Conservation (phyloP, 2,113 vertebrate species). For the Manacus vitellinus region DNA sequence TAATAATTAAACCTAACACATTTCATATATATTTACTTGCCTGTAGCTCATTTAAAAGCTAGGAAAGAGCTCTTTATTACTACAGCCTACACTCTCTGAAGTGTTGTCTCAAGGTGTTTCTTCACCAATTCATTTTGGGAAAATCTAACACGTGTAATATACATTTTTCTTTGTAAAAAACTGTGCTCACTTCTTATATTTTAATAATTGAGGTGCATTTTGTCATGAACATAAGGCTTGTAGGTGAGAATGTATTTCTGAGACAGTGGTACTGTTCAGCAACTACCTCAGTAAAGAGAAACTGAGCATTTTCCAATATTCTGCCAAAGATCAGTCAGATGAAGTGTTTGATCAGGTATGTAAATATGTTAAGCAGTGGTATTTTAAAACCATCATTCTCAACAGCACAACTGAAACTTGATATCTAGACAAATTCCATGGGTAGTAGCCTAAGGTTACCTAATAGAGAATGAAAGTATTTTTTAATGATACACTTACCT, state of each 20-base stretch:
- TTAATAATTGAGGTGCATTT: neutral
- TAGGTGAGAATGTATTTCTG: neutral
- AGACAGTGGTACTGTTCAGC: neutral
- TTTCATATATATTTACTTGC: neutral
- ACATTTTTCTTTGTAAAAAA: neutral
- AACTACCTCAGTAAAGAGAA: neutral
- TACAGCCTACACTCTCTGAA: neutral
- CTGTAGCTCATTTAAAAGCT: neutral
- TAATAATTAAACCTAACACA: neutral
- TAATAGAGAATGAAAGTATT: neutral
- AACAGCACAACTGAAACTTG: neutral
- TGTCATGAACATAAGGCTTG: neutral
- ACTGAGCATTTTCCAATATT: neutral
- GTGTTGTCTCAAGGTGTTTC: neutral
- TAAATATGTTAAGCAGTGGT: neutral
- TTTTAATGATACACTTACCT: conserved; percentile 73
- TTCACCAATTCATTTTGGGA: neutral
- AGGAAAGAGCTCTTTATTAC: neutral
- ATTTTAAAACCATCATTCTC: neutral
- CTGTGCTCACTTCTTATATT: neutral
- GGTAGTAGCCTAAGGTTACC: neutral
- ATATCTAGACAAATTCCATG: neutral
- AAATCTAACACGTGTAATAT: neutral
- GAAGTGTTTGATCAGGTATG: neutral
- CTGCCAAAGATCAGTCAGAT: neutral